Percentiles rank a stretch among this genome's conserved stretches.
phyloP scores from a whole-genome alignment of 2,888 invertebrate species.

The Drosophila quinaria region DNA sequence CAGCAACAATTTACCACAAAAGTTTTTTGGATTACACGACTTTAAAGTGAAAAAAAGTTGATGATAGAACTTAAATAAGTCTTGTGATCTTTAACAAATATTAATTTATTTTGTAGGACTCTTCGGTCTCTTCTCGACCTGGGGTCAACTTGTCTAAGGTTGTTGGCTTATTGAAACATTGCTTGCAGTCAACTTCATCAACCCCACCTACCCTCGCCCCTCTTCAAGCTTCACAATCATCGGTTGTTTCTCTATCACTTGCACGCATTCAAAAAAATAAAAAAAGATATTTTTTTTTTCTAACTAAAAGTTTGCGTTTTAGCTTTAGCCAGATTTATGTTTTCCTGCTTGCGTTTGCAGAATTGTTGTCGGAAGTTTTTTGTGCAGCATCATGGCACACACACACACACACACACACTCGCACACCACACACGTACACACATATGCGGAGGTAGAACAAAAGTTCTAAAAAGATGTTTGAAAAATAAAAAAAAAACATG shows the following conservation, averaged over 20 bases:
- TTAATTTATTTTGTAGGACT: not conserved
- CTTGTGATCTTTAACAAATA: not conserved
- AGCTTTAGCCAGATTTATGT: constrained; percentile 82
- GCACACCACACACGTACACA: constrained; percentile 5
- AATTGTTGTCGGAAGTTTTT: constrained; percentile 82
- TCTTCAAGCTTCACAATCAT: constrained; percentile 2
- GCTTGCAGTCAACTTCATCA: constrained; percentile 23
- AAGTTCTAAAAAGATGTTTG: constrained; percentile 61
- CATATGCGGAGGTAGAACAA: constrained; percentile 25
- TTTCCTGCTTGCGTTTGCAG: constrained; percentile 82
- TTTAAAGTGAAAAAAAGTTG: not conserved
- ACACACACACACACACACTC: constrained; percentile 34
- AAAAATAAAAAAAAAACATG: constrained; percentile 22
- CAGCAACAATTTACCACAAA: not conserved
- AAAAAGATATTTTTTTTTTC: constrained; percentile 31
- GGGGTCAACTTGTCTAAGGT: constrained; percentile 6
- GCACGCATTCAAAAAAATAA: constrained; percentile 56
- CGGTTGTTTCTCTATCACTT: constrained; percentile 58
- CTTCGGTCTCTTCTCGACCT: not conserved
- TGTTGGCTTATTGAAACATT: constrained; percentile 5
- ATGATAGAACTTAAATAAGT: not conserved
- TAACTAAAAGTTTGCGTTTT: constrained; percentile 78
- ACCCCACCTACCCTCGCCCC: not conserved
- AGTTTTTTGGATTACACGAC: not conserved
- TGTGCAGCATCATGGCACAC: constrained; percentile 76